Percentiles rank a stretch among this genome's conserved stretches.
Evolutionary conservation across 53 echinoderm and acorn worm genomes (phyloP).

Genomic region (Echinarachnius parma): DNA sequence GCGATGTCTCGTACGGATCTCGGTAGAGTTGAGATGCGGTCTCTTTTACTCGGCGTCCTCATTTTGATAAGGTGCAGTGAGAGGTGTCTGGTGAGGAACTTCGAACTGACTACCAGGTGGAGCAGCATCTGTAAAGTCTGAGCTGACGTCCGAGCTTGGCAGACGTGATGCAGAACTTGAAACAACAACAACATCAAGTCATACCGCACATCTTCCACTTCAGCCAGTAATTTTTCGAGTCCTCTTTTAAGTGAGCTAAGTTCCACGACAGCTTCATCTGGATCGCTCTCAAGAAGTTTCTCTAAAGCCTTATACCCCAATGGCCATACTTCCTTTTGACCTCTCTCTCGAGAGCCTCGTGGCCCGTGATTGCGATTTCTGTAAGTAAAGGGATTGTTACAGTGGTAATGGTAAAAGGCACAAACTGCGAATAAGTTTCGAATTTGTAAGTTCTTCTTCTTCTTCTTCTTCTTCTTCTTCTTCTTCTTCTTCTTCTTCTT

Average conservation of each 20-base stretch:
- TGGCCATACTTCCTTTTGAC: constrained; percentile 7
- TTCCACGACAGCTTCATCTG: constrained; percentile 50
- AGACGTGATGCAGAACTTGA: constrained; percentile 54
- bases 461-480: too few species aligned
- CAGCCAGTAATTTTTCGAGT: constrained; percentile 54
- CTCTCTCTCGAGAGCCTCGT: background rate
- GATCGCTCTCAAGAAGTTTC: constrained; percentile 49
- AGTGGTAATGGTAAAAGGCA: too few species aligned
- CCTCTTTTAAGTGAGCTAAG: constrained; percentile 60
- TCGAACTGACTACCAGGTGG: constrained; percentile 35
- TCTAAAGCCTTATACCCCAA: constrained; percentile 67
- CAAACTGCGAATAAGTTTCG: too few species aligned
- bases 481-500: too few species aligned
- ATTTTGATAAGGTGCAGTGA: constrained; percentile 56
- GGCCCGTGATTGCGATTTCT: background rate
- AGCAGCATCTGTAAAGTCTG: constrained; percentile 59
- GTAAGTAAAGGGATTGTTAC: too few species aligned
- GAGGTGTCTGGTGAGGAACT: constrained; percentile 62
- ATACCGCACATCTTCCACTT: constrained; percentile 54
- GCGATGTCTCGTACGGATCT: constrained; percentile 51
- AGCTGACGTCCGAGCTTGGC: constrained; percentile 45
- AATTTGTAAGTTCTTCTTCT: too few species aligned
- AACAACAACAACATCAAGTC: constrained; percentile 68
- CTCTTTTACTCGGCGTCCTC: constrained; percentile 31
- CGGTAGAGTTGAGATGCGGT: constrained; percentile 28